Evolutionary conservation across 2,113 vertebrate genomes (phyloP).

Genomic region (Eira barbara): DNA sequence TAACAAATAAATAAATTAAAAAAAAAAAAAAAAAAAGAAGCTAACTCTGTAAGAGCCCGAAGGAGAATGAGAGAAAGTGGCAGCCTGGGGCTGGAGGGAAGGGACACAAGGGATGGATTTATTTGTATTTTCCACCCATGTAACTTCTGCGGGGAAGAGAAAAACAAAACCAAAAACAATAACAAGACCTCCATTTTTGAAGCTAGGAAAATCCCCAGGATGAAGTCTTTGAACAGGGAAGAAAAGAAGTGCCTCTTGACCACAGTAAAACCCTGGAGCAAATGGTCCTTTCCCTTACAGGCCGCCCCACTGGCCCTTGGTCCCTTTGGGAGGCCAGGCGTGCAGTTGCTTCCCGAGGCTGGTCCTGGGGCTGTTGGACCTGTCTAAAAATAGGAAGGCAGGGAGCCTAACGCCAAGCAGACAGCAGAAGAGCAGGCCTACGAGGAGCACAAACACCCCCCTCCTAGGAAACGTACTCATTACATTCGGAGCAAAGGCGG

Average conservation of each 20-base stretch:
- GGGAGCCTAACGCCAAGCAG: constrained; percentile 37
- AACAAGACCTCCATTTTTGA: neutral
- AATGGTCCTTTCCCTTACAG: neutral
- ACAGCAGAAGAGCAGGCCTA: neutral
- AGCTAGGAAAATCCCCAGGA: constrained; percentile 17
- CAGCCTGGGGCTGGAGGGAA: neutral
- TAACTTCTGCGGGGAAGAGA: neutral
- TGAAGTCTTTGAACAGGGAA: constrained; percentile 38
- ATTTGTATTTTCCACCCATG: constrained; percentile 2
- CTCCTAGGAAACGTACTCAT: constrained; percentile 34
- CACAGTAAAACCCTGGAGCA: constrained; percentile 15
- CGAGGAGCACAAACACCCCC: neutral
- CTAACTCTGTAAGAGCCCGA: neutral
- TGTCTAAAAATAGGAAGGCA: constrained; percentile 46
- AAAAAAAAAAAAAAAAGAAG: too few relatives aligned
- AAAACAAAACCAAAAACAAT: neutral
- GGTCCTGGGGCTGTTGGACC: neutral
- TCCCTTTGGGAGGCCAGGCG: neutral
- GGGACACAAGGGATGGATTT: neutral
- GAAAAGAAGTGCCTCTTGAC: constrained; percentile 19
- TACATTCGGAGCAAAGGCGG: constrained; percentile 48
- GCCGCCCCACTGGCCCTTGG: neutral
- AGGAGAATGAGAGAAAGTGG: neutral
- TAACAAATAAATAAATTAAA: too few relatives aligned
- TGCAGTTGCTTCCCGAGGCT: neutral